These are phyloP conservation scores for Nineta flava DNA, from an alignment of 2,888 invertebrate genomes.

Conservation along the genomic window DNA sequence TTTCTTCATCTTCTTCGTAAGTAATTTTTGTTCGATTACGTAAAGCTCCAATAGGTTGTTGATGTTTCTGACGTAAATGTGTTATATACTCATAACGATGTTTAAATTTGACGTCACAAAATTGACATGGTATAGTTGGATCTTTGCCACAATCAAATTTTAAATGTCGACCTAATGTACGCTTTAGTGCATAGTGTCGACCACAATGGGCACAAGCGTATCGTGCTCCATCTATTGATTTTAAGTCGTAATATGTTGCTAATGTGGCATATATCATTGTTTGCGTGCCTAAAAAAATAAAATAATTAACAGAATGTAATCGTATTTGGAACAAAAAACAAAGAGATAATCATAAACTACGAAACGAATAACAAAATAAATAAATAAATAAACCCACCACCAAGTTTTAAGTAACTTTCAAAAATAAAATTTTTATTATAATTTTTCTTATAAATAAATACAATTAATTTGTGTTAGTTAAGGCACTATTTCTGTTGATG, in stretches of 20 bases:
- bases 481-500: neutral
- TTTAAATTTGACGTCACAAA: constrained; percentile 26
- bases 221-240: constrained; percentile 13
- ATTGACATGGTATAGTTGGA: constrained; percentile 29
- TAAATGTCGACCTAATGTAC: constrained; percentile 16
- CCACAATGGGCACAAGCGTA: constrained; percentile 24
- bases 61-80: constrained; percentile 21
- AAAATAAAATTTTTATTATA: neutral
- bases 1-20: too few species aligned
- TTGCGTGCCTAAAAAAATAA: neutral
- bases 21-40: neutral
- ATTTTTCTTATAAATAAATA: too few species aligned
- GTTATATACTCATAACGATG: constrained; percentile 22
- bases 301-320: neutral
- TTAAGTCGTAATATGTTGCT: neutral
- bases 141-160: constrained; percentile 32
- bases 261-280: neutral
- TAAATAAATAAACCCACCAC: neutral
- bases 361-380: neutral
- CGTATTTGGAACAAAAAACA: neutral
- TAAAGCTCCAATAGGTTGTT: constrained; percentile 16
- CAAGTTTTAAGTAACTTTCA: neutral
- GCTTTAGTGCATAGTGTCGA: constrained; percentile 21
- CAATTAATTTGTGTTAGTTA: too few species aligned
- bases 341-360: neutral